These are phyloP conservation scores for Epicampocera succincta DNA, from an alignment of 2,888 invertebrate species.

Conservation along the genomic window DNA sequence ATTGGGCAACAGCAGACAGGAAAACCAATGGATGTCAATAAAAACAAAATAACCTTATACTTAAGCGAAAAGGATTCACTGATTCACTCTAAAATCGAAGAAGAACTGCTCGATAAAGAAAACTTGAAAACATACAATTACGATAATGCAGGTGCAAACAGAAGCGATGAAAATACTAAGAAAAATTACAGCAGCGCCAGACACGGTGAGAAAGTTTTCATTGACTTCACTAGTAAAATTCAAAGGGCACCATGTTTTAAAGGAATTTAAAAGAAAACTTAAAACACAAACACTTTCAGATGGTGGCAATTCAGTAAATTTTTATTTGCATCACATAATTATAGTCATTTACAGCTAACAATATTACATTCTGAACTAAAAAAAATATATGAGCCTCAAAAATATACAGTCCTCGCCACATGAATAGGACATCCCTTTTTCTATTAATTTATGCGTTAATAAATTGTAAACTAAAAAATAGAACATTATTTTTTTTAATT, in stretches of 20 bases:
- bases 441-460: no score
- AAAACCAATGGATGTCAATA: conserved; percentile 16
- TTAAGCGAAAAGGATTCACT: neutral
- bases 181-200: neutral
- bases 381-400: no score
- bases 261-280: neutral
- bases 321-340: no score
- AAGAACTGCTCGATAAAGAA: conserved; percentile 23
- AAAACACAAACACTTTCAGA: no score
- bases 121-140: conserved; percentile 15
- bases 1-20: neutral
- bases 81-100: neutral
- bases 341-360: no score
- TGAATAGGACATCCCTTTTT: no score
- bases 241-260: neutral
- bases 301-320: no score
- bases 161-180: neutral
- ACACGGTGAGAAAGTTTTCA: neutral
- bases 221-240: neutral
- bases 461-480: no score
- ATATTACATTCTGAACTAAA: no score
- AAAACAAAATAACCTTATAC: conserved; percentile 4
- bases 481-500: no score
- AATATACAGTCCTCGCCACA: no score
- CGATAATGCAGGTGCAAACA: neutral